Percentiles rank a stretch among this genome's conserved stretches.
These are phyloP conservation scores for Rhinopithecus roxellana DNA, from an alignment of 2,113 vertebrate genomes.

Conservation along the genomic window DNA sequence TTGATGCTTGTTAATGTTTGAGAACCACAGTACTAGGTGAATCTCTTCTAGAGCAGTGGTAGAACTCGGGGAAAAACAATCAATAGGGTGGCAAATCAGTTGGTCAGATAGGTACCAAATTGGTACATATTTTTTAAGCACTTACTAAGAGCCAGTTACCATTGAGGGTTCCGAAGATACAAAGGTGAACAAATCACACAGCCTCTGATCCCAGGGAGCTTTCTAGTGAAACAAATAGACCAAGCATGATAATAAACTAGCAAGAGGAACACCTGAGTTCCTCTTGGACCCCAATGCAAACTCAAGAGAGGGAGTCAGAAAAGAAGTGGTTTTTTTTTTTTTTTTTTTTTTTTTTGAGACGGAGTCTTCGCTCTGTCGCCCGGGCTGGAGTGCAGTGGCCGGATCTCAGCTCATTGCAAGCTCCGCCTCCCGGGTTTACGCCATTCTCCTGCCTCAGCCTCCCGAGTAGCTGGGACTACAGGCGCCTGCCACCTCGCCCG, in stretches of 20 bases:
- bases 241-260: neutral
- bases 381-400: too few species aligned
- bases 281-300: neutral
- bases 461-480: too few species aligned
- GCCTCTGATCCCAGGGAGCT: neutral
- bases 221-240: neutral
- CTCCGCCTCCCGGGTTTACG: too few species aligned
- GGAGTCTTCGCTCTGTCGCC: too few species aligned
- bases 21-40: neutral
- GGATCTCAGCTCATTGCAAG: too few species aligned
- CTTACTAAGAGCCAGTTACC: neutral
- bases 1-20: neutral
- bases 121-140: neutral
- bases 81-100: neutral
- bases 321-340: slow-evolving; percentile 6
- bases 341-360: too few species aligned
- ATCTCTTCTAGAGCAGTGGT: neutral
- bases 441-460: too few species aligned
- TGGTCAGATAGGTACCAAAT: neutral
- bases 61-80: neutral
- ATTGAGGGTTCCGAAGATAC: neutral
- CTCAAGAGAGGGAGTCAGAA: neutral
- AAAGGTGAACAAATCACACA: neutral
- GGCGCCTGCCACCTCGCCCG: too few species aligned
- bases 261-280: neutral